These are phyloP conservation scores for Folsomia manolachei DNA, from an alignment of 2,888 invertebrate genomes.

Conservation along the genomic window DNA sequence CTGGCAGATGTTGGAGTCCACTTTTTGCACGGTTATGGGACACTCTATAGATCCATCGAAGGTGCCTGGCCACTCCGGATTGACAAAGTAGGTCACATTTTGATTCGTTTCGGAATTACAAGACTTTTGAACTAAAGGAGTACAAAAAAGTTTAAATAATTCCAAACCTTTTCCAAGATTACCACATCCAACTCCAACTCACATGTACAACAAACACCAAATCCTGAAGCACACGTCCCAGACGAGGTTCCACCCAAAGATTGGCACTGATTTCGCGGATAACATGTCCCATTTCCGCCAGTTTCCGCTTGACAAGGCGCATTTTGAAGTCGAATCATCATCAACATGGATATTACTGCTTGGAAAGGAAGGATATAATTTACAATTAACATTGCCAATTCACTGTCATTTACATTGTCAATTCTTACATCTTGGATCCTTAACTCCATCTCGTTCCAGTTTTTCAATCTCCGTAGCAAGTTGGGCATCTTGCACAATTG, in stretches of 20 bases:
- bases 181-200: constrained; percentile 54
- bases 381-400: too few species aligned
- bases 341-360: constrained; percentile 75
- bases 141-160: constrained; percentile 1
- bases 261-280: constrained; percentile 69
- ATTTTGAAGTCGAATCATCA: constrained; percentile 73
- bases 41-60: constrained; percentile 51
- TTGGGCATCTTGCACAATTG: constrained; percentile 2
- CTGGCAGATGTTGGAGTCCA: constrained; percentile 50
- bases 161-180: neutral
- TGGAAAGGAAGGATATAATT: constrained; percentile 17
- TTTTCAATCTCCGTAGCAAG: neutral
- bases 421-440: constrained; percentile 32
- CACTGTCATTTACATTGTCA: neutral
- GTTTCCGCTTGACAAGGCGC: constrained; percentile 71
- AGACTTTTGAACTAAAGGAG: constrained; percentile 45
- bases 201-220: constrained; percentile 74
- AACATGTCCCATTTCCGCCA: constrained; percentile 79
- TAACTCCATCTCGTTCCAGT: constrained; percentile 21
- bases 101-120: constrained; percentile 50
- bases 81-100: constrained; percentile 49
- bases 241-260: constrained; percentile 69
- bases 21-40: constrained; percentile 50
- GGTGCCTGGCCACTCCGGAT: constrained; percentile 49
- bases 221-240: constrained; percentile 76